Evolutionary conservation across 2,113 vertebrate species (phyloP), one percentile per base, ranked within the genome.

Genomic region (Amphiprion ocellaris): DNA sequence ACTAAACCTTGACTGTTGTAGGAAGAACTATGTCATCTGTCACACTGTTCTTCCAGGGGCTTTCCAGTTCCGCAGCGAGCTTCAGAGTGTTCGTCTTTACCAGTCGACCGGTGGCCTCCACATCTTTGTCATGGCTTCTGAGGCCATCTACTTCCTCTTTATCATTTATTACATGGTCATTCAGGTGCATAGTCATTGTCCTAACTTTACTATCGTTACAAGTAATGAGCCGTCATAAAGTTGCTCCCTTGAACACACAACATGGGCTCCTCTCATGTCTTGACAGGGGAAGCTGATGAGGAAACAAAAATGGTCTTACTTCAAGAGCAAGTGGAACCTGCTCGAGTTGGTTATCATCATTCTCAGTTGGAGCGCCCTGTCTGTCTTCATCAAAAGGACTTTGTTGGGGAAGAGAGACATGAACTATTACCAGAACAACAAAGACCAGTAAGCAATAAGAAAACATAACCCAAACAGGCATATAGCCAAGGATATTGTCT

Each of bases 141-240:
- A 99, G 93, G 89, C 93, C 0, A 83, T 95, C 67, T 99, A 98
- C 90, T 96, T 98, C 88, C 90, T 99, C 74, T 98, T 99, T 44
- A 92, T 99, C 71, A 54, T 97, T 61, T 96, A 98, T 91, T 98
- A 99, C 90, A 98, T 99, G 97, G 88, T 91, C 76, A 78, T 95
- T 23, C 97, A 99, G 96, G 98, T 99, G 78, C 64, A 44, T 50
- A 56, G 58, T 17, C 4, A 2, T 58, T 2, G 14, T 30, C 9
- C 11, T 62, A 28, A 53, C 7, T 67, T 46, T 24, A 26, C 26
- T 24, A 8, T 4, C 3, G 33, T 41, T 39, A 21, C 5, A 24
- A 10, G 2, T 54, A 3, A 23, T 10, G 26, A 23, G 30, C 19
- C 0, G 1, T 33, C 1, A 9, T 55, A 12, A 5, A 44, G 14